phyloP scores from a whole-genome alignment of 1,140 invertebrate species.

The Latrodectus geometricus region DNA sequence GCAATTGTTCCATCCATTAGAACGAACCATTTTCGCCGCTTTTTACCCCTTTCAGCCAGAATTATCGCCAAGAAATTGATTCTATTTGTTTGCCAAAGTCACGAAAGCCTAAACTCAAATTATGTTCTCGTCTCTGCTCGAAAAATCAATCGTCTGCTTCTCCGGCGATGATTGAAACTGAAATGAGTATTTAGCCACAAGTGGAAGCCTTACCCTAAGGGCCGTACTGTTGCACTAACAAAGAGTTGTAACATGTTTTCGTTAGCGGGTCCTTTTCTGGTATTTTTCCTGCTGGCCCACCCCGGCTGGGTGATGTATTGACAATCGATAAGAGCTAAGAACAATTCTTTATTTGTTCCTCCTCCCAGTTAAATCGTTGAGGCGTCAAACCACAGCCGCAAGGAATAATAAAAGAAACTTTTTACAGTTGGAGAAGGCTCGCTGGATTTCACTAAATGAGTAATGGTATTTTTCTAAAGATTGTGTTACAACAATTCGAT shows the following conservation, averaged over 20 bases:
- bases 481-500: no score
- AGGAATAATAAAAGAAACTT: background rate
- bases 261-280: background rate
- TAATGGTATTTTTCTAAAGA: background rate
- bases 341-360: background rate
- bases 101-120: background rate
- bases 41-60: no score
- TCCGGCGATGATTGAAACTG: background rate
- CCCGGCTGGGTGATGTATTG: background rate
- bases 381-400: background rate
- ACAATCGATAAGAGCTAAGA: constrained; percentile 7
- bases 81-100: background rate
- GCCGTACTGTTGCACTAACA: background rate
- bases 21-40: no score
- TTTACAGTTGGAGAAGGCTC: background rate
- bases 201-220: background rate
- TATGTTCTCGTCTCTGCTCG: background rate
- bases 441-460: background rate
- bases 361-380: background rate
- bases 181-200: background rate
- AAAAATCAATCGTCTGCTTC: background rate
- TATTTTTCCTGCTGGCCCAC: background rate
- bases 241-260: background rate
- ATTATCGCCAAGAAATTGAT: no score
- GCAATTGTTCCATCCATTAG: no score